Evolutionary conservation across 2,888 invertebrate species (phyloP).

Genomic region (Carpatolechia fugitivella): DNA sequence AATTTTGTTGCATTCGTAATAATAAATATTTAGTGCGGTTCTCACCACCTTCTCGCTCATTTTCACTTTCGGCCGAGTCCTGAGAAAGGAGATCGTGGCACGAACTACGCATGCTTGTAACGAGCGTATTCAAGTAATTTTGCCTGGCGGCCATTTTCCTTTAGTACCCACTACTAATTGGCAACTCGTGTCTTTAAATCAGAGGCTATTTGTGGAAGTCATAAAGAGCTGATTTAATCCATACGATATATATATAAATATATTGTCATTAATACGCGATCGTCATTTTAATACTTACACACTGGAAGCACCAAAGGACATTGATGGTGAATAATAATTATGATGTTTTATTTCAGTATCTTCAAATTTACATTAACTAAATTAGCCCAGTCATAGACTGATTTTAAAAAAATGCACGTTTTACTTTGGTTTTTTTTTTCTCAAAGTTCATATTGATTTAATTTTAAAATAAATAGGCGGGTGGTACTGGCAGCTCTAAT

Average conservation of each 20-base stretch:
- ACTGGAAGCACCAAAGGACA: too few relatives aligned
- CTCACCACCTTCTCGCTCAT: neutral
- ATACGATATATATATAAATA: too few relatives aligned
- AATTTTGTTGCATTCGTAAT: neutral
- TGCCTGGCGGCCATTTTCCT: slow-evolving; percentile 65
- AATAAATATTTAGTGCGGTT: neutral
- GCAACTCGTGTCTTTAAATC: slow-evolving; percentile 62
- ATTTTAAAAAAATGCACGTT: too few relatives aligned
- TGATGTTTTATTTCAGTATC: too few relatives aligned
- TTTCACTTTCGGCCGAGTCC: slow-evolving; percentile 13
- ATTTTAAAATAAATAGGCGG: too few relatives aligned
- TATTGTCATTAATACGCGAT: too few relatives aligned
- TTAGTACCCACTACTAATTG: slow-evolving; percentile 62
- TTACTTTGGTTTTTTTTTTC: too few relatives aligned
- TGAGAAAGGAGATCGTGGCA: slow-evolving; percentile 20
- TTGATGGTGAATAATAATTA: too few relatives aligned
- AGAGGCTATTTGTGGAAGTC: slow-evolving; percentile 45
- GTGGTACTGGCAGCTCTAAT: slow-evolving; percentile 40
- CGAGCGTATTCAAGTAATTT: slow-evolving; percentile 54
- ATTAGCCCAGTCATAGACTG: too few relatives aligned
- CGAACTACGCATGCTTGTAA: slow-evolving; percentile 28
- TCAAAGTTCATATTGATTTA: too few relatives aligned
- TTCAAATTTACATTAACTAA: too few relatives aligned
- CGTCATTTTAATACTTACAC: too few relatives aligned
- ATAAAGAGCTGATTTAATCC: slow-evolving; percentile 39